Base-by-base conservation (phyloP, 2,888 invertebrate species). In the Lepidocyrtoides sp. region DNA sequence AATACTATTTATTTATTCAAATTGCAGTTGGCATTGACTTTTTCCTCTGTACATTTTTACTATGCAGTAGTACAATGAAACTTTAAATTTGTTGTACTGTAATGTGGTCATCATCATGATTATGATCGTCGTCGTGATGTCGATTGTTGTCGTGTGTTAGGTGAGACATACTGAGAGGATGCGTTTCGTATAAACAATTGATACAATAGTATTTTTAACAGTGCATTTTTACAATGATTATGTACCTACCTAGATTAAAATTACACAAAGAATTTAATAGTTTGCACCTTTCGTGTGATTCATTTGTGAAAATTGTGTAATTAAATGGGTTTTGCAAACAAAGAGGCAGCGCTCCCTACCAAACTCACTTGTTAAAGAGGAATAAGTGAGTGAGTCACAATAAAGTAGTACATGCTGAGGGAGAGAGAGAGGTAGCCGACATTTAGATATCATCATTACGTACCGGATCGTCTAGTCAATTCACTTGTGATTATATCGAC, bases 401-500 rank as follows among this genome's bases (percentile, higher is more conserved):
- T 17, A 57, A 57, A 23, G 2, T 23, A 57, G 7, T 5, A 20
- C 1, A 7, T 5, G 2, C 17, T 20, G 14, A 57, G 51, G 14
- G 54, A 17, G 54, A 26, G 60, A 23, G 44, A 63, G 63, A 41
- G 17, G 32, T 69, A 23, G 69, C 69, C 69, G 69, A 69, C 23
- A 32, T 44, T 57, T 81, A 81, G 44, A 57, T 44, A 36, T 54
- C 20, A 36, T 85, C 26, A 54, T 85, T 72, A 54, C 23, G n/a
- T 66, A 51, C 48, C 48, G 29, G 32, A 66, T 29, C 17, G 12
- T 26, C 36, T 26, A 75, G 23, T 32, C 66, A 66, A 79, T 79
- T 77, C 72, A 72, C 57, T 82, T 72, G 82, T 72, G 66, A 82
- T 77, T 79, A 72, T 89, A 14, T 60, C 29, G 41, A 32, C 10